Evolutionary conservation across 2,888 invertebrate genomes (phyloP), one percentile per base, ranked within the genome.

Genomic region (Sinohyriopsis cumingii): DNA sequence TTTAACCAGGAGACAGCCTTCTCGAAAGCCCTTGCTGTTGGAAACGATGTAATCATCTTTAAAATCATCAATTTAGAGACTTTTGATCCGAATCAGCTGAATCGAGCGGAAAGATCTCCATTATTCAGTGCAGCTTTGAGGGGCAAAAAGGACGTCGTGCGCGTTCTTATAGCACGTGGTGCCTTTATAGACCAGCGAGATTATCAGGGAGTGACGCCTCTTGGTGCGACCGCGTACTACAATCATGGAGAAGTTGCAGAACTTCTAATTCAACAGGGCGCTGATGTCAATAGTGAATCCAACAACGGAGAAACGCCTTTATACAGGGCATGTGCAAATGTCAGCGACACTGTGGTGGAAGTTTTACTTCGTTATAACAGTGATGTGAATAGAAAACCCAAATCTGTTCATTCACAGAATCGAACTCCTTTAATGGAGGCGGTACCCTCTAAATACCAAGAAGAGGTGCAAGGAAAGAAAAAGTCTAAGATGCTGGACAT

Each of bases 391-490:
- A 25, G 54, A 12, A 22, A 65, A 24, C 72, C 74, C 25, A 73
- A 68, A 22, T 61, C 67, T 6, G 18, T 20, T 24, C 68, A 74
- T 55, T 24, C 66, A 5, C 59, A 57, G 5, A 61, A 73, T 18
- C 68, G 63, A 7, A 77, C 79, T 5, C 73, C 81, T 7, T 57
- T 81, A 15, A 78, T 81, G 78, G 69, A 71, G 5, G 70, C 79
- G 15, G 19, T 81, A 9, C 77, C 78, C 6, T 75, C 77, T 3
- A 56, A 59, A 24, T 77, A 78, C 59, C 71, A 77, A 24, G 63
- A 67, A 12, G 33, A 71, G 7, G 65, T 73, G 0, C 67, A 67
- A 1, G 63, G 67, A 3, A 71, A 65, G 55, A 70, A 66, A 63
- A 70, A 77, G 65, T 64, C 73, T 28, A 69, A 73, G 53, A 72